A percentile compares a stretch with the other conserved stretches of the same genome.
phyloP scores from a whole-genome alignment of 2,888 invertebrate species.

The Agrochola circellaris region DNA sequence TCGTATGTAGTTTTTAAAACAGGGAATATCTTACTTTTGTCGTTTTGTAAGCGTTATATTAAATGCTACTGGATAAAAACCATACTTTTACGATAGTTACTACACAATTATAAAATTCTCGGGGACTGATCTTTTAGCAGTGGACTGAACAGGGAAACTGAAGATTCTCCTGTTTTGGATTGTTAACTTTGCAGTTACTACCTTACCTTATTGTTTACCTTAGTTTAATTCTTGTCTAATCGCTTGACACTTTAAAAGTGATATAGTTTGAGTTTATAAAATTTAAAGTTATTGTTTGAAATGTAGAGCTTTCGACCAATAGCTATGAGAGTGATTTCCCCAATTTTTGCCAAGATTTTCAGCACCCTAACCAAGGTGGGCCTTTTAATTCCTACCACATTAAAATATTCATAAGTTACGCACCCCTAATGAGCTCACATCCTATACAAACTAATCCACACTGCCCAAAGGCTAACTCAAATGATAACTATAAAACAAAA shows the following conservation, averaged over 20 bases:
- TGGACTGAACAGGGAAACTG: no score
- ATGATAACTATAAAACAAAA: constrained; percentile 86
- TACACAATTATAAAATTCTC: constrained; percentile 32
- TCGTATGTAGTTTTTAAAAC: constrained; percentile 31
- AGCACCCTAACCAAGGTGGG: neutral
- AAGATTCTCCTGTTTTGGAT: neutral
- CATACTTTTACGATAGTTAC: constrained; percentile 44
- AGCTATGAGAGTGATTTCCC: neutral
- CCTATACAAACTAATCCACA: constrained; percentile 65
- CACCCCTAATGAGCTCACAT: constrained; percentile 45
- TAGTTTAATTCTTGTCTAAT: neutral
- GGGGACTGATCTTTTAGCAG: neutral
- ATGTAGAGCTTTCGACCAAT: no score
- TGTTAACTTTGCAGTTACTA: neutral
- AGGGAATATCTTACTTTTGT: constrained; percentile 26
- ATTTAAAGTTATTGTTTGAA: no score
- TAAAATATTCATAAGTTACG: constrained; percentile 5
- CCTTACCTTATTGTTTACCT: neutral
- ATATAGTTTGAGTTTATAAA: neutral
- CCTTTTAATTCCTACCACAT: neutral
- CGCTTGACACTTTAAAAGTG: neutral
- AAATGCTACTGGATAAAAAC: constrained; percentile 34
- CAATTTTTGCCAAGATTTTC: no score
- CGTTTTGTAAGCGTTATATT: constrained; percentile 32
- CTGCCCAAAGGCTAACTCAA: constrained; percentile 75